Evolutionary conservation across 2,113 vertebrate species (phyloP).

Genomic region (Stercorarius parasiticus): DNA sequence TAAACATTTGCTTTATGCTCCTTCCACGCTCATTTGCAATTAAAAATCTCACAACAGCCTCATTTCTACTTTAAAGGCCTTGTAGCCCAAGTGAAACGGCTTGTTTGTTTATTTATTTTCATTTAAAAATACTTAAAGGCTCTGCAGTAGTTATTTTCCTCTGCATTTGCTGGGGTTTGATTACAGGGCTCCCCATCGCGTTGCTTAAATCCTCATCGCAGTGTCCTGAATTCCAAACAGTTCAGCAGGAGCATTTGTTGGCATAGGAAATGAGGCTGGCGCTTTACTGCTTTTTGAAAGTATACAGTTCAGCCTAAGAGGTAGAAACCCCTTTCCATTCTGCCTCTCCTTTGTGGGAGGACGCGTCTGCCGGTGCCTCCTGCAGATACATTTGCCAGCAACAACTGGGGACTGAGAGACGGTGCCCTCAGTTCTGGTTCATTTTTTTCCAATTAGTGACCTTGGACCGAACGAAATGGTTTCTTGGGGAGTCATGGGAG

Average conservation of each 20-base stretch:
- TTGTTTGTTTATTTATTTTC: slow-evolving; percentile 2
- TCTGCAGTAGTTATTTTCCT: not conserved
- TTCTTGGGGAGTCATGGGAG: not conserved
- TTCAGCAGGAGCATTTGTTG: not conserved
- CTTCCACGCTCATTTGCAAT: not conserved
- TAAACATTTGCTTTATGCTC: not conserved
- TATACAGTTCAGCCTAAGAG: not conserved
- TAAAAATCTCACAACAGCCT: not conserved
- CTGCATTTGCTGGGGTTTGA: not conserved
- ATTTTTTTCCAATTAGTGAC: not conserved
- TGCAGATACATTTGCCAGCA: not conserved
- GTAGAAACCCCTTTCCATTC: not conserved
- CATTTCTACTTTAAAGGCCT: not conserved
- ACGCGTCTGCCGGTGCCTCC: not conserved
- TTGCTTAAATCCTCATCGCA: not conserved
- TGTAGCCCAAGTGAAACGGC: not conserved
- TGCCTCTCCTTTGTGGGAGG: not conserved
- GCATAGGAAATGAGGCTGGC: not conserved
- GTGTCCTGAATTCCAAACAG: slow-evolving; percentile 43
- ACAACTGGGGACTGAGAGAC: not conserved
- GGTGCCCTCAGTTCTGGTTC: not conserved
- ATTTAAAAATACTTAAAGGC: not conserved
- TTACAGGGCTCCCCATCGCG: not conserved
- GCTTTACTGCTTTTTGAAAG: not conserved
- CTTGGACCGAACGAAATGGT: not conserved